A percentile compares a stretch with the other conserved stretches of the same genome.
Conservation (phyloP, 2,113 vertebrate genomes). For the Oryzias melastigma region DNA sequence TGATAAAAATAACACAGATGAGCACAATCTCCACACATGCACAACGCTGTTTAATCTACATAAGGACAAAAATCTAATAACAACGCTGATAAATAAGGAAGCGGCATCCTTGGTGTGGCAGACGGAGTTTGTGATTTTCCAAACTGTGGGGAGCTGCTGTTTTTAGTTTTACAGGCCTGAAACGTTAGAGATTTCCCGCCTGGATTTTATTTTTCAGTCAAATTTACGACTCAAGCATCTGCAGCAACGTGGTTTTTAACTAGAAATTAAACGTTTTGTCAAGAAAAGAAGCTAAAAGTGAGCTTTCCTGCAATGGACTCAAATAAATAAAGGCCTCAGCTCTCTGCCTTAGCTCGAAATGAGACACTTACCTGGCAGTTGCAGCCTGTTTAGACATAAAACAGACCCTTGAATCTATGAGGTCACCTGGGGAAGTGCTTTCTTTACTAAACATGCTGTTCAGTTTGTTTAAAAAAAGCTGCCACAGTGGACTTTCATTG, state of each 20-base stretch:
- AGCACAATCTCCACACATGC: too few species aligned
- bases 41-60: too few species aligned
- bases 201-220: constrained; percentile 2
- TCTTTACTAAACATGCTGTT: constrained; percentile 8
- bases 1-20: constrained; percentile 8
- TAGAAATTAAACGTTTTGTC: too few species aligned
- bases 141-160: background rate
- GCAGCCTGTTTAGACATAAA: constrained; percentile 3
- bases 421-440: constrained; percentile 28
- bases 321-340: background rate
- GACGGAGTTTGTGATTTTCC: background rate
- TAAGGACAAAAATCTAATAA: too few species aligned
- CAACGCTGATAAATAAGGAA: too few species aligned
- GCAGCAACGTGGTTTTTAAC: too few species aligned
- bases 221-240: too few species aligned
- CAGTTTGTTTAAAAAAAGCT: constrained; percentile 14
- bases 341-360: background rate
- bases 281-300: background rate
- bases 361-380: constrained; percentile 20
- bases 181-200: background rate
- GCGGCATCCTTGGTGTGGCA: background rate
- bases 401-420: constrained; percentile 35
- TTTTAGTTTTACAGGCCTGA: background rate
- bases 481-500: constrained; percentile 13
- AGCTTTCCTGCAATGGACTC: background rate